Evolutionary conservation across 1,140 invertebrate genomes (phyloP).

Genomic region (Drosophila persimilis): DNA sequence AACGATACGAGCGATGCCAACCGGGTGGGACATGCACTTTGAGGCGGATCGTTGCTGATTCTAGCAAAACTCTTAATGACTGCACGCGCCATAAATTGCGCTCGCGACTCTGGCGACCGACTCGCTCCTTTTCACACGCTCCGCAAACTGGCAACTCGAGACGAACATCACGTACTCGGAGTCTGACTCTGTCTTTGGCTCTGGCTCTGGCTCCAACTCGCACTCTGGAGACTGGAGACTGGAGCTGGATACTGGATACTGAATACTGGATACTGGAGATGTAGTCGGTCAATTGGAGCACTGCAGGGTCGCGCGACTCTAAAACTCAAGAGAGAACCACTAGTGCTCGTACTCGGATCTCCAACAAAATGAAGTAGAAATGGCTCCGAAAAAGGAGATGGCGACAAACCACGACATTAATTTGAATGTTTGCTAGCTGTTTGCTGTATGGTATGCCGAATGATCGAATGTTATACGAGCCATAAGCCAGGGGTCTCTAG

Average conservation of each 20-base stretch:
- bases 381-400: constrained; percentile 46
- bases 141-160: constrained; percentile 37
- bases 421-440: constrained; percentile 65
- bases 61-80: constrained; percentile 70
- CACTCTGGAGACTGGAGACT: constrained; percentile 3
- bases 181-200: constrained; percentile 21
- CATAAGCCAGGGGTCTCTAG: constrained; percentile 3
- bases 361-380: constrained; percentile 16
- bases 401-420: constrained; percentile 58
- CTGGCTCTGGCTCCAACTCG: constrained; percentile 16
- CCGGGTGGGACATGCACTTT: constrained; percentile 7
- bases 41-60: constrained; percentile 41
- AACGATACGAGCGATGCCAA: background rate
- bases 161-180: constrained; percentile 49
- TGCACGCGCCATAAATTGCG: constrained; percentile 67
- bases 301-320: constrained; percentile 44
- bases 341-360: constrained; percentile 1
- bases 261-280: constrained; percentile 21
- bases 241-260: constrained; percentile 9
- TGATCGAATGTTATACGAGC: constrained; percentile 68
- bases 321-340: background rate
- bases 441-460: constrained; percentile 65
- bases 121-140: constrained; percentile 72
- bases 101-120: constrained; percentile 25
- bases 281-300: constrained; percentile 53